Conservation (phyloP, 2,113 vertebrate genomes). For the Oryctolagus cuniculus region DNA sequence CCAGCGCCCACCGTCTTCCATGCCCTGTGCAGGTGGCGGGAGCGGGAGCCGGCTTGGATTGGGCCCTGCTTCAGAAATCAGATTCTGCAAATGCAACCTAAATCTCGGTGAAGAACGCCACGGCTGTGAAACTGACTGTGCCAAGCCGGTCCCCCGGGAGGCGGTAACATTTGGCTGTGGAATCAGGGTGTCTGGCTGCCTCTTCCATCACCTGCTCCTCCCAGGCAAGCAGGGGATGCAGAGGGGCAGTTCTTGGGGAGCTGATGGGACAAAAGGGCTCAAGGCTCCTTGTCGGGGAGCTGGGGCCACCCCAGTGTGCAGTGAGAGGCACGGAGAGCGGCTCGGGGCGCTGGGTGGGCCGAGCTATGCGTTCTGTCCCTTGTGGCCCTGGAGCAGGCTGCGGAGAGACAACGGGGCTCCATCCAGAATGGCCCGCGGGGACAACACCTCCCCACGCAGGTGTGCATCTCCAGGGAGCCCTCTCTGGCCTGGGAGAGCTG, state of each 20-base stretch:
- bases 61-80: background rate
- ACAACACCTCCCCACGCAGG: background rate
- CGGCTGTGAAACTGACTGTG: slow-evolving; percentile 47
- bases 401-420: background rate
- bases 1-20: background rate
- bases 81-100: slow-evolving; percentile 8
- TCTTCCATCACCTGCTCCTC: slow-evolving; percentile 50
- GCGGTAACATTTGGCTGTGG: slow-evolving; percentile 54
- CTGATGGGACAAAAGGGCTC: background rate
- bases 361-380: background rate
- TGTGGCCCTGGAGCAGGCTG: background rate
- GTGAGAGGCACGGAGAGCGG: background rate
- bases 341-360: background rate
- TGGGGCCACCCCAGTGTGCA: background rate
- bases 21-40: background rate
- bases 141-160: background rate
- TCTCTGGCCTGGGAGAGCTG: background rate
- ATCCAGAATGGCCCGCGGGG: background rate
- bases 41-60: background rate
- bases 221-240: background rate
- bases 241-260: background rate
- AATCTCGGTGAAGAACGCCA: slow-evolving; percentile 35
- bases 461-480: background rate
- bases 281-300: fast-evolving
- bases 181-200: background rate